phyloP scores from a whole-genome alignment of 2,797 vertebrate species.

The Sebastes trivittatus region DNA sequence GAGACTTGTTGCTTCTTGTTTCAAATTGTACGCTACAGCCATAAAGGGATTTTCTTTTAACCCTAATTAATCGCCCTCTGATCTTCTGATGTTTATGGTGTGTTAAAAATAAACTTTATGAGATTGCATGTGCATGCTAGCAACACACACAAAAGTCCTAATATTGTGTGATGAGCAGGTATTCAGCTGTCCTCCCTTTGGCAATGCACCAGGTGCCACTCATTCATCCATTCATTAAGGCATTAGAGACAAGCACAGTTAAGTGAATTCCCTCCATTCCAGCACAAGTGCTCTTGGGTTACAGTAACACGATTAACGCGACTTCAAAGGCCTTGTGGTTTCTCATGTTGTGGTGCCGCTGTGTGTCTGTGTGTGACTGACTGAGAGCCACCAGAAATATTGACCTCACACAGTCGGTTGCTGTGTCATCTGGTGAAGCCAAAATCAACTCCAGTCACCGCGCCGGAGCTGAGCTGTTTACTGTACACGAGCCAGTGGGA shows the following conservation, averaged over 20 bases:
- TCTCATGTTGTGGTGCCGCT: conserved; percentile 10
- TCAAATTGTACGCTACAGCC: background rate
- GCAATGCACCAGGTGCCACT: background rate
- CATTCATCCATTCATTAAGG: conserved; percentile 7
- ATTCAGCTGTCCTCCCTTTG: conserved; percentile 2
- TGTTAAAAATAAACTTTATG: conserved; percentile 44
- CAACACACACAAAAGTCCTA: background rate
- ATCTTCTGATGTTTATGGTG: conserved; percentile 52
- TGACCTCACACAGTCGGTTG: background rate
- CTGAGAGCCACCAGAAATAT: conserved; percentile 17
- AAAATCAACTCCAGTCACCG: background rate
- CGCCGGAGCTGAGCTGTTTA: background rate
- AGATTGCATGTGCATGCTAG: background rate
- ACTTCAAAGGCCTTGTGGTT: conserved; percentile 51
- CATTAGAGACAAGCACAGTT: background rate
- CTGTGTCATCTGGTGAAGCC: conserved; percentile 9
- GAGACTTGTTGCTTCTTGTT: conserved; percentile 45
- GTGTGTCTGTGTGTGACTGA: conserved; percentile 22
- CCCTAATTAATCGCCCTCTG: conserved; percentile 22
- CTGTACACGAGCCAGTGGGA: background rate
- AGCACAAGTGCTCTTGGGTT: conserved; percentile 19
- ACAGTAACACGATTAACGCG: conserved; percentile 25
- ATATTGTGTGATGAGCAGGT: background rate
- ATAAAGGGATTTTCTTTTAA: conserved; percentile 27
- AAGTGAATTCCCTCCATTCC: conserved; percentile 31